Conservation (phyloP, 2,113 vertebrate genomes). For the Octodon degus region DNA sequence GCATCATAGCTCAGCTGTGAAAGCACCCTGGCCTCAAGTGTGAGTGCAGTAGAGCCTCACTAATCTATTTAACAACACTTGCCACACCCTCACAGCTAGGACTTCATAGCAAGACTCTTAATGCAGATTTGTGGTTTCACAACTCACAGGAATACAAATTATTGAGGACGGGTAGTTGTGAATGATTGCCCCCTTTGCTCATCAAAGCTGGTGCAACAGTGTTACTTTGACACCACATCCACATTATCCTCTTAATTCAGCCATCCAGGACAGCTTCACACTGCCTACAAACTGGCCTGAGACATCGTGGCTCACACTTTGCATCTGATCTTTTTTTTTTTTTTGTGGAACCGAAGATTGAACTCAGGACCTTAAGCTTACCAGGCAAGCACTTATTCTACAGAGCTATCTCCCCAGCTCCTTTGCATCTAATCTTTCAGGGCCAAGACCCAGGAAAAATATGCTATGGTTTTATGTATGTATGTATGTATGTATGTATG, state of each 20-base stretch:
- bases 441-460: not conserved
- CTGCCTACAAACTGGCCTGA: not conserved
- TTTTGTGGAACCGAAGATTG: too few species aligned
- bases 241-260: not conserved
- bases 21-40: conserved; percentile 57
- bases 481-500: too few species aligned
- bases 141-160: not conserved
- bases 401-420: too few species aligned
- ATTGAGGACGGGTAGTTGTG: not conserved
- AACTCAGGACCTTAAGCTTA: too few species aligned
- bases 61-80: conserved; percentile 61
- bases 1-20: conserved; percentile 70
- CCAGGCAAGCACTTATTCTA: too few species aligned
- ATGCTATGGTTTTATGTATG: not conserved
- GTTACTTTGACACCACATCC: not conserved
- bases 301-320: not conserved
- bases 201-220: not conserved
- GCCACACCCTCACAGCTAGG: conserved; percentile 43
- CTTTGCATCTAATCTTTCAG: not conserved
- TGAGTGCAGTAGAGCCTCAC: conserved; percentile 68
- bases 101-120: not conserved
- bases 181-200: conserved; percentile 22
- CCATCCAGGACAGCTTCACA: not conserved
- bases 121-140: not conserved
- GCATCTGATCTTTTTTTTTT: not conserved